Percentiles rank a stretch among this genome's conserved stretches.
These are phyloP conservation scores for Oncorhynchus keta DNA, from an alignment of 2,113 vertebrate species.

Conservation along the genomic window DNA sequence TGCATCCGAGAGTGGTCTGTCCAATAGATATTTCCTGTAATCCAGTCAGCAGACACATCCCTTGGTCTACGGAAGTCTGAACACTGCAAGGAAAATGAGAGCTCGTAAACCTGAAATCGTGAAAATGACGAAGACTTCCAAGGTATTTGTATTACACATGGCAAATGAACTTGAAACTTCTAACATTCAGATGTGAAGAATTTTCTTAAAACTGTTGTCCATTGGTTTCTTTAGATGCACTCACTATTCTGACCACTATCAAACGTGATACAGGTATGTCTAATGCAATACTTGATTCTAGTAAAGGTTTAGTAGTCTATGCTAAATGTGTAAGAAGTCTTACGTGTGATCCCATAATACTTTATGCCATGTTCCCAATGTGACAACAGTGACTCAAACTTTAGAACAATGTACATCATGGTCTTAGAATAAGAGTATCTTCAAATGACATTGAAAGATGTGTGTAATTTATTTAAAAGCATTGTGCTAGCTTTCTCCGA, in stretches of 20 bases:
- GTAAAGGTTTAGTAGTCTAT: neutral
- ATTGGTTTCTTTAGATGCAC: too few species aligned
- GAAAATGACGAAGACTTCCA: too few species aligned
- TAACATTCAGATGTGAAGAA: too few species aligned
- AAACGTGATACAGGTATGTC: too few species aligned
- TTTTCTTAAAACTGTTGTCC: too few species aligned
- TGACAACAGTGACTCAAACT: neutral
- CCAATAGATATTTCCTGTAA: slow-evolving; percentile 96
- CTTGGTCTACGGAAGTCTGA: slow-evolving; percentile 94
- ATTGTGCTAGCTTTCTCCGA: neutral
- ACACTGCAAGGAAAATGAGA: slow-evolving; percentile 76
- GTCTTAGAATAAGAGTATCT: neutral
- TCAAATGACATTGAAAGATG: neutral
- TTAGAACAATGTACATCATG: neutral
- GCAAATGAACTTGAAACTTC: too few species aligned
- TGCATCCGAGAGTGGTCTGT: slow-evolving; percentile 98
- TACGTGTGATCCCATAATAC: neutral
- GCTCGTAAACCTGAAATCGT: too few species aligned
- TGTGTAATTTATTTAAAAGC: neutral
- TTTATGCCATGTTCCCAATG: neutral
- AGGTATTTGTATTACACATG: too few species aligned
- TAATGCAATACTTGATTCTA: too few species aligned
- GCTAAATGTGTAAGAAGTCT: neutral
- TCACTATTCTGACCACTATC: too few species aligned
- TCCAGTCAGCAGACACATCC: slow-evolving; percentile 95